phyloP scores from a whole-genome alignment of 2,888 invertebrate species.

The Acleris cristana region DNA sequence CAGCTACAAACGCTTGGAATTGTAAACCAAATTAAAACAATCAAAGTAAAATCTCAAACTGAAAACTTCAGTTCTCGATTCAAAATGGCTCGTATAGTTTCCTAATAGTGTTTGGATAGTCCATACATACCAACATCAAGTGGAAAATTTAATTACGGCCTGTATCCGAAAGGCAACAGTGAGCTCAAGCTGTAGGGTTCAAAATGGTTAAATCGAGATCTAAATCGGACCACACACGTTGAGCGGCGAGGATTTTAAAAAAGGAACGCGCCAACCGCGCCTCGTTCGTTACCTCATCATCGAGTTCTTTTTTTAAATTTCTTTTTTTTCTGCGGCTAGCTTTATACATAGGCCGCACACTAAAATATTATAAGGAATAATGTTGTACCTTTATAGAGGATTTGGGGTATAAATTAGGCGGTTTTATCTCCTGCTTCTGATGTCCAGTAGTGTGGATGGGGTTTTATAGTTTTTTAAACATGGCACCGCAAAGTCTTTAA shows the following conservation, averaged over 20 bases:
- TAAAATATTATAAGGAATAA: constrained; percentile 66
- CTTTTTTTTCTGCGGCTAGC: constrained; percentile 71
- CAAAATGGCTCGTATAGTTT: constrained; percentile 34
- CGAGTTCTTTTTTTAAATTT: constrained; percentile 68
- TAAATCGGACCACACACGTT: constrained; percentile 76
- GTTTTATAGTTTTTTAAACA: constrained; percentile 79
- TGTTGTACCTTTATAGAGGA: constrained; percentile 68
- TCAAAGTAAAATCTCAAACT: constrained; percentile 19
- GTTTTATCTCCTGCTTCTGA: constrained; percentile 72
- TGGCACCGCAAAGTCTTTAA: constrained; percentile 38
- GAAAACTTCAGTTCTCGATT: constrained; percentile 34
- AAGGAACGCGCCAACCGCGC: constrained; percentile 80
- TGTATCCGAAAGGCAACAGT: constrained; percentile 40
- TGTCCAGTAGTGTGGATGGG: constrained; percentile 57
- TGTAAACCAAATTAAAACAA: background rate
- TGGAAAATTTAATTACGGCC: constrained; percentile 43
- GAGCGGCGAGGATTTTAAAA: constrained; percentile 74
- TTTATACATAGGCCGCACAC: constrained; percentile 67
- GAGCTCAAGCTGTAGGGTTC: constrained; percentile 35
- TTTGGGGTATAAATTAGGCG: constrained; percentile 69
- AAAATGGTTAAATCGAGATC: constrained; percentile 40
- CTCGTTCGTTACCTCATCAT: constrained; percentile 83
- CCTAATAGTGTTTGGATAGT: constrained; percentile 37
- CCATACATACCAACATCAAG: constrained; percentile 51
- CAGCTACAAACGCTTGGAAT: no score